These are phyloP conservation scores for Amiota mariae DNA, from an alignment of 2,888 invertebrate genomes.

Conservation along the genomic window DNA sequence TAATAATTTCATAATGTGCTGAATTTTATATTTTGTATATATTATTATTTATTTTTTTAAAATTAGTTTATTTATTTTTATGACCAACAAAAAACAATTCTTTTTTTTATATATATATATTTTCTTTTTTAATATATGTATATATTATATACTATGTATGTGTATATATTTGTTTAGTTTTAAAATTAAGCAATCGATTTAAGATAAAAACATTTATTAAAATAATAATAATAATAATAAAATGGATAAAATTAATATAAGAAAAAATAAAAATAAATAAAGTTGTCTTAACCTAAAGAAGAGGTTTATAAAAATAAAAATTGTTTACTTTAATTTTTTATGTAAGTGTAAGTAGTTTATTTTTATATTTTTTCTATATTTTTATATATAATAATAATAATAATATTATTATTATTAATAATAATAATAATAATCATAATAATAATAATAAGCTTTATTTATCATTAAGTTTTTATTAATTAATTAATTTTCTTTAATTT, in stretches of 20 bases:
- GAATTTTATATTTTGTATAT: neutral
- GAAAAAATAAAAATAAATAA: constrained; percentile 2
- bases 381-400: constrained; percentile 15
- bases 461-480: constrained; percentile 39
- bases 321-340: constrained; percentile 13
- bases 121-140: no score
- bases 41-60: constrained; percentile 29
- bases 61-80: constrained; percentile 18
- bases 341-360: neutral
- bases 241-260: constrained; percentile 9
- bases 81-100: neutral
- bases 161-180: constrained; percentile 1
- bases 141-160: neutral
- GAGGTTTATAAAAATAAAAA: constrained; percentile 31
- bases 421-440: constrained; percentile 19
- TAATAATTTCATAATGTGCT: constrained; percentile 19
- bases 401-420: no score
- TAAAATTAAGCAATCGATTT: neutral
- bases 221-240: neutral
- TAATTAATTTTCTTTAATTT: constrained; percentile 32
- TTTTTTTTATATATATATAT: no score
- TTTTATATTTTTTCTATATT: neutral
- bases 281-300: constrained; percentile 6
- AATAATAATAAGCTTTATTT: constrained; percentile 35
- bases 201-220: neutral